Base-by-base conservation (phyloP, 2,797 vertebrate genomes). In the Anabas testudineus region DNA sequence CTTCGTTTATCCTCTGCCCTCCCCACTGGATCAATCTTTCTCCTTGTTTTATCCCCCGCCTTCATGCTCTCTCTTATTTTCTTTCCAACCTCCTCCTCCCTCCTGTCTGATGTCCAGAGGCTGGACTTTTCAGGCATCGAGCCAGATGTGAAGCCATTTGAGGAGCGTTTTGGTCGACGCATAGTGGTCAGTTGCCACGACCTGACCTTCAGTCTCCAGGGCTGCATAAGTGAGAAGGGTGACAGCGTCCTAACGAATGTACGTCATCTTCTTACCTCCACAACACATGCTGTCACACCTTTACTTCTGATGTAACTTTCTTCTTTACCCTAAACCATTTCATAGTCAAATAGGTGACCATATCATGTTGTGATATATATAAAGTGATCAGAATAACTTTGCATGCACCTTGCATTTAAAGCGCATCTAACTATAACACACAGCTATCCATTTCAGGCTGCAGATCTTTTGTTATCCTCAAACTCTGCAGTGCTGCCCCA, bases 101-200 rank as follows among this genome's bases (percentile, higher is more conserved):
- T 58, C 47, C 61, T 39, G 7, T 80, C 52, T 43, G 18, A 48
- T 51, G 24, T 69, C 56, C 78, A 99, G 98, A 95, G 95, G 84
- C 89, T 99, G 19, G 97, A 98, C 90, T 99, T 99, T 90, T 99
- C 97, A 0, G 96, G 97, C 77, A 97, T 98, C 1, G 97, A 99
- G 90, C 97, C 96, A 30, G 98, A 99, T 0, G 94, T 97, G 86
- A 97, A 97, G 88, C 97, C 97, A 0, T 98, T 98, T 26, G 97
- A 99, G 90, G 97, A 99, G 69, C 97, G 97, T 9, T 95, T 95
- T 56, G 96, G 96, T 80, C 94, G 95, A 0, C 96, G 96, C 14
- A 92, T 99, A 1, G 65, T 97, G 87, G 96, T 97, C 80, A 95
- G 93, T 84, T 99, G 98, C 88, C 96, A 98, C 19, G 94, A 98